Evolutionary conservation across 2,797 vertebrate genomes (phyloP).

Genomic region (Eleutherodactylus coqui): DNA sequence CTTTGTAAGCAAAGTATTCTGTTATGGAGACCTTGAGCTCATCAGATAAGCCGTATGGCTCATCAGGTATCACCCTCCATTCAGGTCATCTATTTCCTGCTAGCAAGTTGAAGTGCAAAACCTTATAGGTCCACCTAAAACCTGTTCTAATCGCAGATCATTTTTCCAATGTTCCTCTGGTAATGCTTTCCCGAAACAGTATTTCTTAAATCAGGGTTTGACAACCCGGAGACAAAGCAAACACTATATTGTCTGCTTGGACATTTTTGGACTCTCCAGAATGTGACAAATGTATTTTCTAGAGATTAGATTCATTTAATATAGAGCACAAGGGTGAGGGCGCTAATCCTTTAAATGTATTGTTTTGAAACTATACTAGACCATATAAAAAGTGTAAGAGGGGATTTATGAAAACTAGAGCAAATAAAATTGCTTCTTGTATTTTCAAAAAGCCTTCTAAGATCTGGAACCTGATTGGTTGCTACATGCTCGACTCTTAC

Average conservation of each 20-base stretch:
- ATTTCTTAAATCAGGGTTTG: slow-evolving; percentile 41
- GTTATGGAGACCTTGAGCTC: slow-evolving; percentile 38
- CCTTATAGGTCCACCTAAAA: slow-evolving; percentile 32
- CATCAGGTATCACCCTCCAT: slow-evolving; percentile 23
- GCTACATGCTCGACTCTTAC: too few relatives aligned
- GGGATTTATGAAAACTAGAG: too few relatives aligned
- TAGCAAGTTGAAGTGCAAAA: slow-evolving; percentile 50
- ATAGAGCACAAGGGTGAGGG: neutral
- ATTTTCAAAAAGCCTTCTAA: too few relatives aligned
- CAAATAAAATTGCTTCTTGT: too few relatives aligned
- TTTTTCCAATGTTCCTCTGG: slow-evolving; percentile 39
- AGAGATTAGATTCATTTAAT: neutral
- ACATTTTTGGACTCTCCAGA: slow-evolving; percentile 10
- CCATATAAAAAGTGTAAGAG: too few relatives aligned
- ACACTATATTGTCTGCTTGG: slow-evolving; percentile 29
- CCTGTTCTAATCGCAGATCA: slow-evolving; percentile 29
- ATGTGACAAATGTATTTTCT: slow-evolving; percentile 18
- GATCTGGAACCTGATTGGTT: too few relatives aligned
- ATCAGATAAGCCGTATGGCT: neutral
- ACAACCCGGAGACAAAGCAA: slow-evolving; percentile 52
- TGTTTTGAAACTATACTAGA: neutral
- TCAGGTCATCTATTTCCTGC: slow-evolving; percentile 7
- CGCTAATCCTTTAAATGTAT: neutral
- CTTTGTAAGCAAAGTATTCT: slow-evolving; percentile 5
- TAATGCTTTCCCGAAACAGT: slow-evolving; percentile 34